Evolutionary conservation across 2,113 vertebrate species (phyloP).

Genomic region (Tringa solitaria): DNA sequence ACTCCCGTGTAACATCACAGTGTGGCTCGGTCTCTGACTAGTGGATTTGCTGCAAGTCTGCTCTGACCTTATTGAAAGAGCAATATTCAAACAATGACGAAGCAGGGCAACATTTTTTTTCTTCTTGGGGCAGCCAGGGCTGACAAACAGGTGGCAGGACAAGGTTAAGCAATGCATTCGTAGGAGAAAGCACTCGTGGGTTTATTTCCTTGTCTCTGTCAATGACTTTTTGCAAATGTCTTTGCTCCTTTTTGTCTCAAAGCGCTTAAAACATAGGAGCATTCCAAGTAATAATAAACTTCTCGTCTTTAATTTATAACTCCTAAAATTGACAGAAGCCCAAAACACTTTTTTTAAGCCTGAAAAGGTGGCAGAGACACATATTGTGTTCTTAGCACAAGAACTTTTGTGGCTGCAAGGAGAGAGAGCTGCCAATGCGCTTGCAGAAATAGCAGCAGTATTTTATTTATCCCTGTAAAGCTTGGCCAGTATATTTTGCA

Average conservation of each 20-base stretch:
- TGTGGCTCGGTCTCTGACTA: background rate
- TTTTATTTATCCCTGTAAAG: slow-evolving; percentile 49
- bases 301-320: slow-evolving; percentile 39
- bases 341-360: slow-evolving; percentile 39
- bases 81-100: slow-evolving; percentile 18
- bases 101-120: background rate
- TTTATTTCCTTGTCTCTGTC: background rate
- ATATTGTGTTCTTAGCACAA: slow-evolving; percentile 56
- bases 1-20: background rate
- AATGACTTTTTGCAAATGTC: background rate
- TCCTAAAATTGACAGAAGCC: slow-evolving; percentile 47
- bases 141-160: background rate
- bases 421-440: slow-evolving; percentile 49
- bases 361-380: slow-evolving; percentile 56
- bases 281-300: slow-evolving; percentile 43
- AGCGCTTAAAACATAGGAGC: background rate
- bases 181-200: background rate
- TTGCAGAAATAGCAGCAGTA: slow-evolving; percentile 59
- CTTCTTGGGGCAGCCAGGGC: background rate
- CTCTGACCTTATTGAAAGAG: slow-evolving; percentile 34
- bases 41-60: slow-evolving; percentile 11
- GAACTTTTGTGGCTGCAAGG: slow-evolving; percentile 44
- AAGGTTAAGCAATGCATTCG: background rate
- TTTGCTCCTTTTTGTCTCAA: slow-evolving; percentile 6
- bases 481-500: slow-evolving; percentile 21